phyloP scores from a whole-genome alignment of 2,888 invertebrate genomes.

The Dicroscelio sp. region DNA sequence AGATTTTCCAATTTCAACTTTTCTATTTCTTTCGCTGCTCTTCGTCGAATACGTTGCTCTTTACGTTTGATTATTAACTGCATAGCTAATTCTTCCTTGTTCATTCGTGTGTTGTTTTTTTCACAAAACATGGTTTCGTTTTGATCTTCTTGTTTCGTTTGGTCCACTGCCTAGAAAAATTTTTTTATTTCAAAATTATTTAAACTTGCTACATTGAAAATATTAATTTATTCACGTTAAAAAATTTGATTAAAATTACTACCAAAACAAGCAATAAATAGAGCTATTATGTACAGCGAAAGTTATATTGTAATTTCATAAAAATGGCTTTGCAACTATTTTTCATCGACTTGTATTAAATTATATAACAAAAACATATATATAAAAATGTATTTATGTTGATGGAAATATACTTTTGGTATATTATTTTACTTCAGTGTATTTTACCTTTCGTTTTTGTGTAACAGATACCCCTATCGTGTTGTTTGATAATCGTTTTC shows the following conservation, averaged over 20 bases:
- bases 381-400: neutral
- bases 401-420: constrained; percentile 6
- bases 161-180: neutral
- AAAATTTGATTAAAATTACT: neutral
- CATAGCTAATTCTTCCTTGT: constrained; percentile 16
- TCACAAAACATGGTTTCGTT: constrained; percentile 29
- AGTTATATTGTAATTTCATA: neutral
- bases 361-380: neutral
- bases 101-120: neutral
- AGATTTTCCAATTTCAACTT: constrained; percentile 3
- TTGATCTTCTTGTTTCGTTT: constrained; percentile 33
- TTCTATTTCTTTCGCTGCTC: constrained; percentile 13
- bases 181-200: neutral
- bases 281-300: neutral
- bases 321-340: neutral
- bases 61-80: constrained; percentile 34
- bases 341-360: neutral
- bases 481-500: constrained; percentile 33
- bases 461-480: too few relatives aligned
- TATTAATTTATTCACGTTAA: neutral
- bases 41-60: constrained; percentile 48
- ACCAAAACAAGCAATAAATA: neutral
- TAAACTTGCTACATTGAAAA: neutral
- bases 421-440: too few relatives aligned
- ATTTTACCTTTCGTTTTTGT: too few relatives aligned